Base-by-base conservation (phyloP, 2,888 invertebrate species). In the Synanthedon myopaeformis region DNA sequence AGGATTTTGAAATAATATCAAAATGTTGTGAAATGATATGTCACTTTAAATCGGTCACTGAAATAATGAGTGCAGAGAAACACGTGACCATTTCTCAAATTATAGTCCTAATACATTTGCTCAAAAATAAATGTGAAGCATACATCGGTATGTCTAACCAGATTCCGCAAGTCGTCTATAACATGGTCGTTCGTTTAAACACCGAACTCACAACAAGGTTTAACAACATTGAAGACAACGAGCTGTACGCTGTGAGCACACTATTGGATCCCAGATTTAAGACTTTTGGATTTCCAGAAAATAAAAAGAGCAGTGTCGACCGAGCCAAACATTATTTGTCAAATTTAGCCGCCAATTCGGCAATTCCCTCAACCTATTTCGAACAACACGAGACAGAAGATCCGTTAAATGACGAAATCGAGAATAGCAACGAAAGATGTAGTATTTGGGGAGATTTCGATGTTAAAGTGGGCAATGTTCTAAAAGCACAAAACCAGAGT, bases 391-490 rank as follows among this genome's bases (percentile, higher is more conserved):
- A 13, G n/a, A 14, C 45, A 13, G 45, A 14, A n/a, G 45, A 45
- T 45, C 45, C 45, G 6, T 8, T 45, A n/a, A 14, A 45, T 45
- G 45, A 45, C 45, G 45, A 45, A 13, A 14, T 13, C 13, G 45
- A 13, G n/a, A 45, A 45, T n/a, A 13, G 5, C 2, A 45, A 45
- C 4, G 45, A 45, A 12, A 45, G 14, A 14, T 8, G 6, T 49
- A 53, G 50, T 49, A 53, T 53, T 53, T 53, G 53, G 53, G 53
- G 49, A 49, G 53, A 53, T 49, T 53, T 53, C 42, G 53, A 53
- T 12, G 49, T 49, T n/a, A 53, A 53, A 49, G 50, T 50, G 41
- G 41, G 49, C 11, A 41, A 53, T 17, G 49, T 49, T 13, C 49
- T 53, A 17, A 42, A 41, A 23, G 23, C 41, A 42, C 53, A 50